Evolutionary conservation across 1,140 invertebrate genomes (phyloP), one percentile per base, ranked within the genome.

Genomic region (Lanistes nyassanus): DNA sequence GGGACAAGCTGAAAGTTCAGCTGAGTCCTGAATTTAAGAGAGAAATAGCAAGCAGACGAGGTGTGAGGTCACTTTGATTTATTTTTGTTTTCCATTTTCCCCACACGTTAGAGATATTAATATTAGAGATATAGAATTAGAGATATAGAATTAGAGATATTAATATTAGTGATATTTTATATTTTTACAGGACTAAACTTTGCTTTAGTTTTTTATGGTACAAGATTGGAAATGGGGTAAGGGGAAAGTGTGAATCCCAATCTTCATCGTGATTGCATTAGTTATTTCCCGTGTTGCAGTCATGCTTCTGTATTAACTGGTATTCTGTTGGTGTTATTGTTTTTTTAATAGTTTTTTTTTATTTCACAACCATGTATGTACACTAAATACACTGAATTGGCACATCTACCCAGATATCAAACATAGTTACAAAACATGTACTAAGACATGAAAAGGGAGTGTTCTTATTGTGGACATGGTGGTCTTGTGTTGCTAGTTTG

Each of bases 1-100:
- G 86, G n/a, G 87, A 88, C 76, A 88, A 88, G 77, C 75, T 83
- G 34, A 83, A 83, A 73, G 64, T 85, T 47, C 84, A 86, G 80
- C 80, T 88, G 64, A 87, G 83, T 75, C 76, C 82, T 3, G 85
- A 87, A 31, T 81, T 88, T 72, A 83, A 84, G 76, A 83, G 80
- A 62, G 85, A 86, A 75, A 84, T 87, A 34, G 80, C 77, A 26
- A 67, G 65, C 56, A 75, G 66, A 39, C 81, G 78, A 86, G 85
- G 85, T 86, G 78, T 78, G 82, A 69, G 39, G n/a, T 53, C 34
- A 34, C 11, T 42, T 75, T 68, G 16, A 70, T 11, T 34, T 56
- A 23, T 65, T 29, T 70, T 71, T 55, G 0, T 69, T 42, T 51
- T 39, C 29, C n/a, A n/a, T 66, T 60, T 64, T 60, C 64, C 23